phyloP scores from a whole-genome alignment of 2,113 vertebrate species.

The Myanophis thanlyinensis region DNA sequence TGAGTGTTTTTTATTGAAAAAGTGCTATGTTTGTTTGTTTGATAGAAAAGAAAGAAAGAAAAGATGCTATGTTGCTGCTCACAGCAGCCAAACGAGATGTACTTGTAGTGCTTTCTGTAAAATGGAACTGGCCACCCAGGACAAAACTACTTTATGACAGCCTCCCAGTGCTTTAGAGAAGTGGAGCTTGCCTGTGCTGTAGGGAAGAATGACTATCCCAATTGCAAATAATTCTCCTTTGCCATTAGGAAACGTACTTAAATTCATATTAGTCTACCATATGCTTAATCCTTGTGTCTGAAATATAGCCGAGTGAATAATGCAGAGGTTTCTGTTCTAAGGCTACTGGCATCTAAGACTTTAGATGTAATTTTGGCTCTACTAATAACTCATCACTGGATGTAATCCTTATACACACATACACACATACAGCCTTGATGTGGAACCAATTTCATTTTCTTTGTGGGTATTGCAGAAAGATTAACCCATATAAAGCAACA shows the following conservation, averaged over 20 bases:
- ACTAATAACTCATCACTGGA: not conserved
- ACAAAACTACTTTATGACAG: not conserved
- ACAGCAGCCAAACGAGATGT: not conserved
- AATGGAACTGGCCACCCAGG: not conserved
- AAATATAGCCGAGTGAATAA: not conserved
- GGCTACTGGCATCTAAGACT: not conserved
- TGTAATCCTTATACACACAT: not conserved
- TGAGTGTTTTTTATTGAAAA: not conserved
- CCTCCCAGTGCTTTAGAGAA: not conserved
- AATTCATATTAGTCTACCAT: not conserved
- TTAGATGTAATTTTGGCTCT: not conserved
- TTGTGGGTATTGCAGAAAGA: slow-evolving; percentile 43
- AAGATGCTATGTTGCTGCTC: not conserved
- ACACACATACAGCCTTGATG: not conserved
- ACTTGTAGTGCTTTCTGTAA: not conserved
- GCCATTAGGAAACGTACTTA: not conserved
- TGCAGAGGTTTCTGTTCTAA: not conserved
- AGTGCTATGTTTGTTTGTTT: not conserved
- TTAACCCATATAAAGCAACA: slow-evolving; percentile 49
- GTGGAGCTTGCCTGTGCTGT: not conserved
- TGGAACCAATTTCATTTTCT: slow-evolving; percentile 42
- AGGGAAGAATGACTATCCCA: not conserved
- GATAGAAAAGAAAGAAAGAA: too few species aligned
- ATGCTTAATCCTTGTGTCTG: not conserved
- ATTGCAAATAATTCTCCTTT: not conserved